Base-by-base conservation (phyloP, 1,140 invertebrate species). In the Sitobion miscanthi region DNA sequence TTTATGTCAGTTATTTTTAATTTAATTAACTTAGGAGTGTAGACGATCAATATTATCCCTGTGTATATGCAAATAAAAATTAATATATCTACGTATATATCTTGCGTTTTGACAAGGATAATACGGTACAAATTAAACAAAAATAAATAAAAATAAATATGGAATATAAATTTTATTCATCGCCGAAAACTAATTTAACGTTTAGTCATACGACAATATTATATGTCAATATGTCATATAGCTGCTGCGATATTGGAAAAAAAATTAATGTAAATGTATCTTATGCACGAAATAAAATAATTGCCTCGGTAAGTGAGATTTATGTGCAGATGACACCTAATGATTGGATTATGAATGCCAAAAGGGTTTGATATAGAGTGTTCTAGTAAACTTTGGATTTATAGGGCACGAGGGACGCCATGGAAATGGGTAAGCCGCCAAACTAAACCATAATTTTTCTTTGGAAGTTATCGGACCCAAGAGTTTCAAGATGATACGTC, bases 391-490 rank as follows among this genome's bases (percentile, higher is more conserved):
- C 86, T 87, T 87, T 88, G 47, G n/a, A 88, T 88, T 88, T 88
- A 88, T 88, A 52, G 47, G 47, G 30, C 86, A 30, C 86, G 30
- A 35, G 86, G 86, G 86, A 88, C 45, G n/a, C 45, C n/a, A 17
- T 6, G 30, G 7, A 21, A 49, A 88, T n/a, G 86, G 47, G 47
- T 35, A 52, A 23, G n/a, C 47, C 86, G 14, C 86, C 85, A 30
- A 49, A 47, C 85, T 87, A 87, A 7, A 35, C 86, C 14, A 88
- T 88, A 17, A 52, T 88, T 88, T 88, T 88, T 88, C 86, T 88
- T 88, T 35, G 30, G 6, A 88, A 35, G 86, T 88, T 88, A 88
- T 88, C 86, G 86, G 86, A 35, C 86, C 86, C 47, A 52, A 88
- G 86, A 88, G 86, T 88, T 88, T 52, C 45, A 30, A 49, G 86